Conservation (phyloP, 1,140 invertebrate genomes). For the Stegodyphus mimosarum region DNA sequence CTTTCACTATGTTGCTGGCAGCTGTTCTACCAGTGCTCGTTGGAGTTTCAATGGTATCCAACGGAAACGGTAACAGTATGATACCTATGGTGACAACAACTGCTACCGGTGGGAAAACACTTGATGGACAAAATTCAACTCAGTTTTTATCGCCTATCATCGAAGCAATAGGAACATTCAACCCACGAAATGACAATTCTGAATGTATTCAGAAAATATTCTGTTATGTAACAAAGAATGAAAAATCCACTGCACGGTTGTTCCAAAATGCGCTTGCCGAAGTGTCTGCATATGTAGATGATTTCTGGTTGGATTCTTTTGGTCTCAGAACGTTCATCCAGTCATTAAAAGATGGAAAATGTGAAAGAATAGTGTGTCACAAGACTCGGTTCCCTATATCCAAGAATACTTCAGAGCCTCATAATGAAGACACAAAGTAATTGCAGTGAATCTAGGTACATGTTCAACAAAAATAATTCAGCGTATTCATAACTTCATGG, state of each 20-base stretch:
- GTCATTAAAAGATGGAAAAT: slow-evolving; percentile 23
- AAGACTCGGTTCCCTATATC: not conserved
- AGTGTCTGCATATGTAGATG: not conserved
- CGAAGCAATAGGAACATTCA: slow-evolving; percentile 28
- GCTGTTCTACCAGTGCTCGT: slow-evolving; percentile 21
- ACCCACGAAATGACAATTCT: slow-evolving; percentile 14
- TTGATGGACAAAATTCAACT: not conserved
- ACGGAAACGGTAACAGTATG: not conserved
- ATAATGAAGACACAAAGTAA: too few relatives aligned
- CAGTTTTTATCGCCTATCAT: slow-evolving; percentile 22
- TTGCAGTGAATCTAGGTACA: too few relatives aligned
- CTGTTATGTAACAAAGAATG: not conserved
- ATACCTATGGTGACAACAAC: slow-evolving; percentile 3
- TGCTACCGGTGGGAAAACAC: not conserved
- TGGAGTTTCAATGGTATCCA: not conserved
- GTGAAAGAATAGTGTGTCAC: slow-evolving; percentile 14
- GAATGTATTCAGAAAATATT: slow-evolving; percentile 21
- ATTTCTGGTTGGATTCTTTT: slow-evolving; percentile 20
- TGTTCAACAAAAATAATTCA: too few relatives aligned
- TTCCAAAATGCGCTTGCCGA: not conserved
- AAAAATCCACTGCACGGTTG: too few relatives aligned
- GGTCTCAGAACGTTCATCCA: slow-evolving; percentile 7
- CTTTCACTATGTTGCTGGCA: slow-evolving; percentile 25
- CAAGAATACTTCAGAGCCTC: too few relatives aligned
- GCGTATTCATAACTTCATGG: too few relatives aligned